These are phyloP conservation scores for Varroa destructor DNA, from an alignment of 1,140 invertebrate genomes.

Conservation along the genomic window DNA sequence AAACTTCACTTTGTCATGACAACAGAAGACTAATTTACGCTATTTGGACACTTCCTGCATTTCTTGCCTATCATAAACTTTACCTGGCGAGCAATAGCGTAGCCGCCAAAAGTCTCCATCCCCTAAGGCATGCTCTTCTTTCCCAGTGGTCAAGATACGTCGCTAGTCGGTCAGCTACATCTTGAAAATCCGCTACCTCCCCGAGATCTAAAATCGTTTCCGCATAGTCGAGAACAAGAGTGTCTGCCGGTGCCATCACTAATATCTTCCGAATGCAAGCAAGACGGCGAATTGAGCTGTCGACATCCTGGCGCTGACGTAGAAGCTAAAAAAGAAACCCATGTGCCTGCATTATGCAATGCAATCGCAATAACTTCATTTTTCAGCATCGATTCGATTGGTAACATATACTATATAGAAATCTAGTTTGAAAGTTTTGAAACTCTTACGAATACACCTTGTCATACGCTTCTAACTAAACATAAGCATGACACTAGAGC, in stretches of 20 bases:
- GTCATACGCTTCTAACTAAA: no score
- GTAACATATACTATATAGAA: no score
- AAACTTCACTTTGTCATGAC: no score
- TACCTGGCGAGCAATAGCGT: not conserved
- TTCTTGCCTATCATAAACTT: not conserved
- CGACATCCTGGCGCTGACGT: not conserved
- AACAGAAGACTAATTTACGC: no score
- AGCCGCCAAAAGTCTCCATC: not conserved
- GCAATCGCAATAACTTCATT: not conserved
- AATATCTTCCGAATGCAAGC: slow-evolving; percentile 19
- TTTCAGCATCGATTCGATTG: no score
- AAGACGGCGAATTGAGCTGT: slow-evolving; percentile 1
- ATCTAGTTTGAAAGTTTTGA: no score
- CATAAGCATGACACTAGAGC: not conserved
- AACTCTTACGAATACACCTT: no score
- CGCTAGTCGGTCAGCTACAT: slow-evolving; percentile 4
- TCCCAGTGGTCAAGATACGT: slow-evolving; percentile 22
- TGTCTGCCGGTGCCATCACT: not conserved
- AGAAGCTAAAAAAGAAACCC: not conserved
- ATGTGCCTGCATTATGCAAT: not conserved
- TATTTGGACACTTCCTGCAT: no score
- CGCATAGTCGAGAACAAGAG: not conserved
- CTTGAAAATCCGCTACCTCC: not conserved
- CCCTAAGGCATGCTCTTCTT: not conserved
- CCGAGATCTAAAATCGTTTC: not conserved